These are phyloP conservation scores for Heterochromis multidens DNA, from an alignment of 2,113 vertebrate genomes.

Conservation along the genomic window DNA sequence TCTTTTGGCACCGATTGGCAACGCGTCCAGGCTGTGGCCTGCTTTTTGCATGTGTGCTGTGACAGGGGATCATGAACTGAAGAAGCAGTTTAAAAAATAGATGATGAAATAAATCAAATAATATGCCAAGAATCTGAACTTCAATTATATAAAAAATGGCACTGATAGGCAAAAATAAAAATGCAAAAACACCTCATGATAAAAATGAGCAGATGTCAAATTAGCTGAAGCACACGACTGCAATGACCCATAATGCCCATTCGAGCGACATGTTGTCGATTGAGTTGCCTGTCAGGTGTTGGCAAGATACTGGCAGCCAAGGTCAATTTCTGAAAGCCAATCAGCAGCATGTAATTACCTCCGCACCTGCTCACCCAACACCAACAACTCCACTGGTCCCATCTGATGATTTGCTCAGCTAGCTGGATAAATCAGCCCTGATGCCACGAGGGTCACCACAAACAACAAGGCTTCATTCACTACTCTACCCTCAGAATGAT, in stretches of 20 bases:
- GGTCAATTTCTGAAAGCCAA: not conserved
- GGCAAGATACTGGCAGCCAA: not conserved
- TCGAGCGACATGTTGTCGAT: not conserved
- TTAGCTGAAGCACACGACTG: not conserved
- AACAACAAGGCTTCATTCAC: not conserved
- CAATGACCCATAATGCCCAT: not conserved
- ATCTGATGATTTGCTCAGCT: constrained; percentile 1
- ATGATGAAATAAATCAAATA: not conserved
- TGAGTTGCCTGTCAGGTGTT: not conserved
- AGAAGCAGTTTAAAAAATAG: not conserved
- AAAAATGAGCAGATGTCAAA: not conserved
- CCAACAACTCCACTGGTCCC: not conserved
- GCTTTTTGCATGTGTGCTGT: not conserved
- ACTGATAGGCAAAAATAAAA: not conserved
- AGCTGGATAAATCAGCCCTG: not conserved
- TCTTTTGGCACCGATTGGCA: not conserved
- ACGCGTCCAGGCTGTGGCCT: not conserved
- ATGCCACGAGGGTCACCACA: not conserved
- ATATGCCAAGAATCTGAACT: not conserved
- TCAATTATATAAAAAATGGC: not conserved
- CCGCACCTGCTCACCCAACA: constrained; percentile 3
- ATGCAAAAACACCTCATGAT: not conserved
- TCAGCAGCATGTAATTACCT: constrained; percentile 21
- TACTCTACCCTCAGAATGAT: not conserved
- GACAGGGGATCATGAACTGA: not conserved